Base-by-base conservation (phyloP, 1,140 invertebrate genomes). In the Cepaea nemoralis region DNA sequence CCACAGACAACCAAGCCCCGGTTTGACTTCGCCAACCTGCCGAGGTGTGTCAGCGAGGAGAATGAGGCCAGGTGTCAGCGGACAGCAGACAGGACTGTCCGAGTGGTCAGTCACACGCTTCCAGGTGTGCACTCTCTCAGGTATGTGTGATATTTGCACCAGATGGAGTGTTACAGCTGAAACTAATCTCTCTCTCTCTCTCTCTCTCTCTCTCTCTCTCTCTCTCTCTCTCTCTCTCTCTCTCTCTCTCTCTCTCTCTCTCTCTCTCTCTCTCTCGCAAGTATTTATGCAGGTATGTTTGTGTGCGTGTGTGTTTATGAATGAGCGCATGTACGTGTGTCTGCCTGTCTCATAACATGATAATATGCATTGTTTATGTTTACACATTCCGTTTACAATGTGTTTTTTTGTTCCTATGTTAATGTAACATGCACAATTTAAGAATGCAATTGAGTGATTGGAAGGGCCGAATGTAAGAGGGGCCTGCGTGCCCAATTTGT, bases 11-110 rank as follows among this genome's bases (percentile, higher is more conserved):
- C 31, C 14, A 50, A 33, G 27, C 50, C 50, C 6, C 74, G 50
- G 5, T 76, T 76, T 76, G 74, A 76, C 16, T 76, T 59, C 39
- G 70, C 70, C 70, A 73, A 73, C 70, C 40, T 73, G 37, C 70
- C 70, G 1, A 73, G 70, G 27, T 27, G 1, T 16, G 70, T 73
- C 37, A 73, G 70, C 70, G 5, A 42, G 27, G 70, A 73, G 27
- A 73, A 73, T 33, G 37, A 40, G 39, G 12, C 35, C 12, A 45
- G n/a, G 19, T 16, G 39, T 48, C 37, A 74, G 14, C 12, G 0
- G 12, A n/a, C n/a, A n/a, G 31, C 27, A 1, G 42, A 74, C 27
- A 48, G 71, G 50, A 27, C 0, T 42, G 71, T 74, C 42, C 48
- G 50, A 27, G 71, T 74, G 16, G 71, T 74, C 42, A 74, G 71